Evolutionary conservation across 23 tunicate genomes (phyloP).

Genomic region (Aplidium turbinatum): DNA sequence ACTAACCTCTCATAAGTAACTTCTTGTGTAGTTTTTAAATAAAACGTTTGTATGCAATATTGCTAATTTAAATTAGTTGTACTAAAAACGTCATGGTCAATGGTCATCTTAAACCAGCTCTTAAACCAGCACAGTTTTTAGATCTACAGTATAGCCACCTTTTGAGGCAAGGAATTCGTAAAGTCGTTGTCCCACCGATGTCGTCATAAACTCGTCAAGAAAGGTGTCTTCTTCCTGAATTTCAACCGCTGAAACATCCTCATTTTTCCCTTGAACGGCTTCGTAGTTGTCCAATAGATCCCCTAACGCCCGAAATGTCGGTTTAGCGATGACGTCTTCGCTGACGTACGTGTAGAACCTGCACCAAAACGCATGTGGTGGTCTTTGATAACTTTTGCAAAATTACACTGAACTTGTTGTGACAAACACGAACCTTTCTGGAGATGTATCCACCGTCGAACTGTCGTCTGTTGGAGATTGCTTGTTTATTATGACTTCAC

Average conservation of each 20-base stretch:
- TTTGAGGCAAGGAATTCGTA: slow-evolving; percentile 54
- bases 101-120: too few relatives aligned
- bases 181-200: slow-evolving; percentile 53
- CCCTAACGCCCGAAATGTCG: slow-evolving; percentile 35
- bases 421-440: slow-evolving; percentile 31
- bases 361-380: background rate
- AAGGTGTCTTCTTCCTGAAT: slow-evolving; percentile 42
- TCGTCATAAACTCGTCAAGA: slow-evolving; percentile 56
- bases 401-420: background rate
- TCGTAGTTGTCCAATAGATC: slow-evolving; percentile 80
- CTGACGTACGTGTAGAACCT: slow-evolving; percentile 84
- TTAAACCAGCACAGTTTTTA: too few relatives aligned
- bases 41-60: too few relatives aligned
- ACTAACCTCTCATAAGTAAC: too few relatives aligned
- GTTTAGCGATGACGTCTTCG: slow-evolving; percentile 19
- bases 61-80: too few relatives aligned
- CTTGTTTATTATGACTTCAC: slow-evolving; percentile 35
- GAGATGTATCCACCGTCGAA: slow-evolving; percentile 46
- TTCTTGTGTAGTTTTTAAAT: too few relatives aligned
- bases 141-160: too few relatives aligned
- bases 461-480: slow-evolving; percentile 50
- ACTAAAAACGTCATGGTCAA: too few relatives aligned
- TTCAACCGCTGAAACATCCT: slow-evolving; percentile 38
- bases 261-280: slow-evolving; percentile 56
- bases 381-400: background rate